Evolutionary conservation across 1,140 invertebrate genomes (phyloP).

Genomic region (Zaprionus nigranus): DNA sequence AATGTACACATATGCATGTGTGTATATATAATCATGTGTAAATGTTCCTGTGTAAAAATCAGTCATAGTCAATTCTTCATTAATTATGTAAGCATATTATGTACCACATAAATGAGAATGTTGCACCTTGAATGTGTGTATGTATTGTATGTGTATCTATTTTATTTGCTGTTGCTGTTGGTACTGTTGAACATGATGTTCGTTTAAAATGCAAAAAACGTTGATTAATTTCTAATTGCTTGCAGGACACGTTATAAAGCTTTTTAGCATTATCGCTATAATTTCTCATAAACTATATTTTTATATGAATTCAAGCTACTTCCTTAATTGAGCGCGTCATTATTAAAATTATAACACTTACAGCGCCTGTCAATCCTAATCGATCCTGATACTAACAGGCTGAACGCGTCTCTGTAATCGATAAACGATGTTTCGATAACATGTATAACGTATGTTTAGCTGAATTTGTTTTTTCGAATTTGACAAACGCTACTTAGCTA

Average conservation of each 20-base stretch:
- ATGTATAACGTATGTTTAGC: background rate
- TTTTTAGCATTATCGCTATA: conserved; percentile 6
- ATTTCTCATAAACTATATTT: conserved; percentile 2
- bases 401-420: background rate
- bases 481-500: background rate
- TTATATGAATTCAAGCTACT: conserved; percentile 5
- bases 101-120: conserved; percentile 6
- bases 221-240: background rate
- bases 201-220: background rate
- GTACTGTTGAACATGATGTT: conserved; percentile 1
- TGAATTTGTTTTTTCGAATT: conserved; percentile 8
- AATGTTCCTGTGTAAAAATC: conserved; percentile 79
- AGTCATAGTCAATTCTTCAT: conserved; percentile 80
- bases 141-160: background rate
- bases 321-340: conserved; percentile 1
- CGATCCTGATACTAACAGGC: background rate
- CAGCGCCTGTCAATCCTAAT: background rate
- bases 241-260: conserved; percentile 4
- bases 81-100: conserved; percentile 44
- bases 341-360: background rate
- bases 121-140: conserved; percentile 1
- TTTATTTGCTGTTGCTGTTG: conserved; percentile 1
- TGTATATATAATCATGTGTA: conserved; percentile 67
- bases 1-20: conserved; percentile 63
- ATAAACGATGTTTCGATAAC: background rate